Percentiles rank a stretch among this genome's conserved stretches.
phyloP scores from a whole-genome alignment of 2,888 invertebrate genomes.

The Strigamia crassipes region DNA sequence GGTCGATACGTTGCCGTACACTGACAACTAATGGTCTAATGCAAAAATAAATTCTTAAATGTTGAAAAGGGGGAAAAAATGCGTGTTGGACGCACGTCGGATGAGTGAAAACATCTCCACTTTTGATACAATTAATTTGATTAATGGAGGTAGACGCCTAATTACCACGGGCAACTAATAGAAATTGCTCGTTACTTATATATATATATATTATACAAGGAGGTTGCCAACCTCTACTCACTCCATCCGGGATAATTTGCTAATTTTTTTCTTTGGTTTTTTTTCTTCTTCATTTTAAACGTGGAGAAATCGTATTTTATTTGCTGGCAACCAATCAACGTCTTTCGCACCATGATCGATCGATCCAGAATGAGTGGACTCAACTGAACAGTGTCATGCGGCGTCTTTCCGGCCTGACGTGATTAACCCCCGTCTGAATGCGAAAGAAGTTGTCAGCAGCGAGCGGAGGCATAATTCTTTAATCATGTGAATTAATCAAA shows the following conservation, averaged over 20 bases:
- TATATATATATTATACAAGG: not conserved
- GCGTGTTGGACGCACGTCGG: not conserved
- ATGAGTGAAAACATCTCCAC: conserved; percentile 6
- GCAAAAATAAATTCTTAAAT: not conserved
- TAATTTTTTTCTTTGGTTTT: not conserved
- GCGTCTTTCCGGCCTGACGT: conserved; percentile 20
- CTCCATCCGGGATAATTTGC: not conserved
- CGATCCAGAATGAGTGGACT: conserved; percentile 22
- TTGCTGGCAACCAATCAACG: not conserved
- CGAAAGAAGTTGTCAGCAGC: not conserved
- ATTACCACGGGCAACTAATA: conserved; percentile 27
- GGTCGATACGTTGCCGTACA: conserved; percentile 33
- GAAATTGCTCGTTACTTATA: conserved; percentile 31
- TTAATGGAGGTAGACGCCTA: conserved; percentile 19
- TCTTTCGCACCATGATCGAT: conserved; percentile 8
- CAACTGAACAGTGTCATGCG: not conserved
- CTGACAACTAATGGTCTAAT: conserved; percentile 15
- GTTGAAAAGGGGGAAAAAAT: not conserved
- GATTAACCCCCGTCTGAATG: conserved; percentile 1
- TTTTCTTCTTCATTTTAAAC: not conserved
- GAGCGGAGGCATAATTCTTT: not conserved
- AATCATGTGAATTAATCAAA: conserved; percentile 23
- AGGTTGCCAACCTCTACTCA: conserved; percentile 2
- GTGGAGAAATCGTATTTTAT: not conserved
- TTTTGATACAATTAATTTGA: conserved; percentile 36